Base-by-base conservation (phyloP, 1,140 invertebrate genomes). In the Drosophila arawakana region DNA sequence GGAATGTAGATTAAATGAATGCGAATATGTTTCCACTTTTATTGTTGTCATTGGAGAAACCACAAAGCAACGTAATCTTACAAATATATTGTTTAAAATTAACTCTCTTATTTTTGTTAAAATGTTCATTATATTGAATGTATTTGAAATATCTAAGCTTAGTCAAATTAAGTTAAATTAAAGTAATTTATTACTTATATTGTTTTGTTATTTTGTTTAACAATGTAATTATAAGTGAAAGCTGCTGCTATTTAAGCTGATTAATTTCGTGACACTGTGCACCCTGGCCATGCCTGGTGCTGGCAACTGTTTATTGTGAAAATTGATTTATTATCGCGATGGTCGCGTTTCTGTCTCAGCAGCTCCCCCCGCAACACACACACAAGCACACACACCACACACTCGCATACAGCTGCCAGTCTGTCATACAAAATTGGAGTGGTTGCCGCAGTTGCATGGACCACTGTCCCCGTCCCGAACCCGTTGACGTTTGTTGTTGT, bases 271-370 rank as follows among this genome's bases (percentile, higher is more conserved):
- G 10, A 41, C 65, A 69, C 65, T 68, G 57, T 69, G 57, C 70
- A 58, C 55, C n/a, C 39, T 69, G 57, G 65, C 41, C 65, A 73
- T 57, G 59, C 55, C 63, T 68, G 65, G 21, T 73, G 69, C 37
- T 66, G 61, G 68, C 68, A 73, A 83, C 84, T 81, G 85, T 85
- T 90, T 81, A 90, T 90, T 90, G 85, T 90, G 80, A 90, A 90
- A 90, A 90, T 90, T 90, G 86, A 90, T 90, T 90, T 90, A 90
- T 90, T 90, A 90, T 90, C 85, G 69, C 81, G 84, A 79, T 88
- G 83, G 62, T 81, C 80, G 83, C 66, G 54, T 88, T 82, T 71
- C 76, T 67, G 46, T 44, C 68, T 30, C 43, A 71, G 65, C 13
- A 46, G 59, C 66, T 68, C 72, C 59, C 66, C 80, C 54, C 52